Evolutionary conservation across 2,797 vertebrate genomes (phyloP).

Genomic region (Halcyon smyrnensis): DNA sequence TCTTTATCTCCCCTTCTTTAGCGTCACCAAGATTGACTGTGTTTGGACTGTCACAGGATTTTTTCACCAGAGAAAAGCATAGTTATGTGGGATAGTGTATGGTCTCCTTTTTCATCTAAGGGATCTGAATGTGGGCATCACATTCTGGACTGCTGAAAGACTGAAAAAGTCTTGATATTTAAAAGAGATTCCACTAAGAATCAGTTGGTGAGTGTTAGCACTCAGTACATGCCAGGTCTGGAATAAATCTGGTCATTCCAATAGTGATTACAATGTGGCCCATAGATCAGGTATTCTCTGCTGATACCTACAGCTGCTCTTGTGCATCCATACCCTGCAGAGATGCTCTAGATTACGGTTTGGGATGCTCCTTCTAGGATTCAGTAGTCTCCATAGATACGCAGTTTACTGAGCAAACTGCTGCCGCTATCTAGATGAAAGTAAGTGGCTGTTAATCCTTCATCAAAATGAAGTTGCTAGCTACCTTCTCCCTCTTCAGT

Average conservation of each 20-base stretch:
- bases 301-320: background rate
- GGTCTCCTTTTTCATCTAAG: background rate
- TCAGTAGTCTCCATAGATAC: background rate
- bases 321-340: background rate
- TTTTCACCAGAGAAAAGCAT: background rate
- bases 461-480: background rate
- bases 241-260: background rate
- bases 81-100: background rate
- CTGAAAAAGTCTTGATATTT: background rate
- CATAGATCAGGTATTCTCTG: background rate
- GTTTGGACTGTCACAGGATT: background rate
- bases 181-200: background rate
- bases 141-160: background rate
- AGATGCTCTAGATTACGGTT: background rate
- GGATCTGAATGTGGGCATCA: background rate
- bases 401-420: background rate
- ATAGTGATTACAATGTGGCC: background rate
- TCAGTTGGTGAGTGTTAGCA: background rate
- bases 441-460: background rate
- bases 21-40: background rate
- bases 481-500: background rate
- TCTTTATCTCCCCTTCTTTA: background rate
- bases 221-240: background rate
- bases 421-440: background rate
- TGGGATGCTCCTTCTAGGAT: background rate